These are phyloP conservation scores for Rhinopithecus roxellana DNA, from an alignment of 2,113 vertebrate genomes.

Conservation along the genomic window DNA sequence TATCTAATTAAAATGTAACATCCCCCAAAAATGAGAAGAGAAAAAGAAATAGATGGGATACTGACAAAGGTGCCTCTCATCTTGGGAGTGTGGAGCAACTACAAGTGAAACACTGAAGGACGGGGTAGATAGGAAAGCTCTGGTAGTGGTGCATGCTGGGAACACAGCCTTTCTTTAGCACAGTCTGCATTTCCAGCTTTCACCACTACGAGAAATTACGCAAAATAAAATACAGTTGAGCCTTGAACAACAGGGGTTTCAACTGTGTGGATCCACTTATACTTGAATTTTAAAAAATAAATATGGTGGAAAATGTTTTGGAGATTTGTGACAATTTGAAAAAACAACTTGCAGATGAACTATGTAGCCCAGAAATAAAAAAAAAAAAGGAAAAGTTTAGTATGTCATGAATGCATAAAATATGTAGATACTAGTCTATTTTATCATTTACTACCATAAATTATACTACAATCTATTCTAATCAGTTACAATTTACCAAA, in stretches of 20 bases:
- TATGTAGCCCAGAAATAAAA: background rate
- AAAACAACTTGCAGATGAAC: background rate
- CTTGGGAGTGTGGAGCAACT: background rate
- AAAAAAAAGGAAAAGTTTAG: background rate
- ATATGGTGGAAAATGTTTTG: background rate
- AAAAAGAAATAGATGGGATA: background rate
- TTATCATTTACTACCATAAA: background rate
- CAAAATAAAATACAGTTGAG: background rate
- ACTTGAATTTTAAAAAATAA: background rate
- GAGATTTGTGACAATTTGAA: background rate
- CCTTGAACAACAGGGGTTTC: background rate
- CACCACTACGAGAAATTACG: background rate
- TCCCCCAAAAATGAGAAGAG: background rate
- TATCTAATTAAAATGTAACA: conserved; percentile 37
- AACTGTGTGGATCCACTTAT: background rate
- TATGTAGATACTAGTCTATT: background rate
- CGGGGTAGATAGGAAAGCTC: background rate
- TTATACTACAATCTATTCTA: background rate
- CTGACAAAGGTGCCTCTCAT: background rate
- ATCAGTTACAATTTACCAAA: background rate
- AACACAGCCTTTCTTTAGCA: background rate
- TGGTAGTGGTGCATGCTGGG: background rate
- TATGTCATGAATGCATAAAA: background rate
- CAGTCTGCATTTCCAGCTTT: background rate
- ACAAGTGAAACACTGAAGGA: background rate